Evolutionary conservation across 2,113 vertebrate genomes (phyloP), one percentile per base, ranked within the genome.

Genomic region (Phyllostomus discolor): DNA sequence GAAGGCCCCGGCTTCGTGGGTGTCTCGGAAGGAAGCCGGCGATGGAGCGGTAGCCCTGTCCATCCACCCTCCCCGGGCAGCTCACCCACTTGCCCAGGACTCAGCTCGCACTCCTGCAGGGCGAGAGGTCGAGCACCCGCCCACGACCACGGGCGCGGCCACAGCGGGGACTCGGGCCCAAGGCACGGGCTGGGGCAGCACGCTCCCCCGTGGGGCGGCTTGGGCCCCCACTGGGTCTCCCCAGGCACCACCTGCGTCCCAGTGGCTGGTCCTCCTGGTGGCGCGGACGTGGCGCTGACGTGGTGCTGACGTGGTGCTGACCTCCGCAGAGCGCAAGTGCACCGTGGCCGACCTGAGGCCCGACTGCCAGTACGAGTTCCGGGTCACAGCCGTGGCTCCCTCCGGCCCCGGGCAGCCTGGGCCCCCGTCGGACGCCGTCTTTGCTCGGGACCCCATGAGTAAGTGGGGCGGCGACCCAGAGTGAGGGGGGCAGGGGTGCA

Each of bases 281-380:
- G 24, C 24, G 26, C 57, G 26, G 57, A 59, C 0, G 0, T 2
- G 33, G 20, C 15, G 15, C 50, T 52, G 50, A 17, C 16, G 50
- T 8, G 46, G 69, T 59, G n/a, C 46, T 93, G 1, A 96, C 0
- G 0, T 1, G 33, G 20, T 3, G 31, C 17, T 16, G 22, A 20
- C 28, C 91, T 43, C 93, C 80, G 24, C 98, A 99, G 99, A 92
- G 4, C 99, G 98, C 96, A 98, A 90, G 90, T 99, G 95, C 96
- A 98, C 88, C 0, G 98, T 99, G 15, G 98, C 94, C 50, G 98
- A 98, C 41, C 91, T 99, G 76, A 97, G 98, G 95, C 99, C 98
- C 15, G 99, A 99, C 10, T 97, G 99, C 82, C 98, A 99, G 94
- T 99, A 99, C 1, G 99, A 99, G 95, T 99, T 99, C 82, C 99